Conservation (phyloP, 2,113 vertebrate species). For the Trogon melanurus region DNA sequence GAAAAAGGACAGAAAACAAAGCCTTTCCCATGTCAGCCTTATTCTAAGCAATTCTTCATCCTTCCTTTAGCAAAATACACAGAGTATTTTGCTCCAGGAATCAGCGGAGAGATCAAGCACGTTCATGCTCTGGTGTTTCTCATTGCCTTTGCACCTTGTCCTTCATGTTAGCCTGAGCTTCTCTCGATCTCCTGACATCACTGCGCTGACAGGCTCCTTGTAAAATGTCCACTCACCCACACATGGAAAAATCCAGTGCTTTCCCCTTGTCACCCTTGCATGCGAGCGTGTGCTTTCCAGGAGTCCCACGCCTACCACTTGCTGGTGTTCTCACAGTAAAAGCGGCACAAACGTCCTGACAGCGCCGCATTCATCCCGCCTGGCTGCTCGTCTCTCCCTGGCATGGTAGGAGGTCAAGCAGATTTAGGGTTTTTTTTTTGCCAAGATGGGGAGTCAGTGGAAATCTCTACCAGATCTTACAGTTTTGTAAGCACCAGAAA, state of each 20-base stretch:
- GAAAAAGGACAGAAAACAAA: not conserved
- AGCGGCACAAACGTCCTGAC: not conserved
- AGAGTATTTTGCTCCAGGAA: not conserved
- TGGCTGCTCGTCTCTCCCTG: not conserved
- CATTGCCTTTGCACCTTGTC: not conserved
- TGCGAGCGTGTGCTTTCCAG: not conserved
- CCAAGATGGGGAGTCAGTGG: too few species aligned
- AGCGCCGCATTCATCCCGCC: not conserved
- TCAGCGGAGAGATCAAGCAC: not conserved
- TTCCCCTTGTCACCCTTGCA: not conserved
- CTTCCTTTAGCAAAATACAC: not conserved
- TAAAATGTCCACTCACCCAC: constrained; percentile 17
- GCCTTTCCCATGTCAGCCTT: not conserved
- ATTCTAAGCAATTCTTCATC: not conserved
- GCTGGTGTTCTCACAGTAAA: not conserved
- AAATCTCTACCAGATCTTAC: not conserved
- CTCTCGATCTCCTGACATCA: not conserved
- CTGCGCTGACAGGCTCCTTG: not conserved
- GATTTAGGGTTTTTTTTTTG: not conserved
- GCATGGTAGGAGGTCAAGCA: not conserved
- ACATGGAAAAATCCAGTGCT: not conserved
- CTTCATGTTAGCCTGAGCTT: not conserved
- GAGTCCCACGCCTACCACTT: not conserved
- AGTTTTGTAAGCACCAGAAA: constrained; percentile 12
- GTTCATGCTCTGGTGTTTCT: not conserved